Conservation (phyloP, 2,797 vertebrate species). For the Prionace glauca region DNA sequence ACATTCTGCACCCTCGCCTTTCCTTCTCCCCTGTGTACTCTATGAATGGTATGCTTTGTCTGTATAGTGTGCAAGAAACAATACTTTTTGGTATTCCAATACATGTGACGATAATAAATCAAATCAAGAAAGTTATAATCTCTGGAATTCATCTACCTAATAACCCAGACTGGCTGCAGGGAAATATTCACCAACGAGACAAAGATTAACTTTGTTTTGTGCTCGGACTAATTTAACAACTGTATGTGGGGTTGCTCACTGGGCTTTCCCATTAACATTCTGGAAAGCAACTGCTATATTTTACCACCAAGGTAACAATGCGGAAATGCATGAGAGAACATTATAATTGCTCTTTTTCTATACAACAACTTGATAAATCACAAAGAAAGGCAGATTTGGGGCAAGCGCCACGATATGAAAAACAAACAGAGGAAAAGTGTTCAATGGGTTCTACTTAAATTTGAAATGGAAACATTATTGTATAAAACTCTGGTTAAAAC, state of each 20-base stretch:
- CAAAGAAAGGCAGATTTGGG: neutral
- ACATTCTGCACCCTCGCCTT: too few species aligned
- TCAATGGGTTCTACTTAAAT: neutral
- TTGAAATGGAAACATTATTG: neutral
- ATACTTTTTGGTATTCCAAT: too few species aligned
- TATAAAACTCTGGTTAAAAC: neutral
- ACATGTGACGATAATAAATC: too few species aligned
- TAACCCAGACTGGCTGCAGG: too few species aligned
- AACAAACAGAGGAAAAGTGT: neutral
- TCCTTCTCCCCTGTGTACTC: too few species aligned
- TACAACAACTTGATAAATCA: neutral
- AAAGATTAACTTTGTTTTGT: neutral
- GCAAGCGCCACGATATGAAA: neutral
- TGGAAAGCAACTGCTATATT: neutral
- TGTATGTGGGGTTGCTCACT: neutral
- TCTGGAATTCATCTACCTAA: too few species aligned
- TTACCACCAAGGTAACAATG: neutral
- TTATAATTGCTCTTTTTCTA: neutral
- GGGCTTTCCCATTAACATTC: neutral
- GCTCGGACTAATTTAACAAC: neutral
- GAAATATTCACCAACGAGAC: neutral
- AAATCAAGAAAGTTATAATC: neutral
- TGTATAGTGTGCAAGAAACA: too few species aligned
- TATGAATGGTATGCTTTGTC: too few species aligned
- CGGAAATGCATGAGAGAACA: neutral